Evolutionary conservation across 2,113 vertebrate genomes (phyloP).

Genomic region (Ptyas mucosa): DNA sequence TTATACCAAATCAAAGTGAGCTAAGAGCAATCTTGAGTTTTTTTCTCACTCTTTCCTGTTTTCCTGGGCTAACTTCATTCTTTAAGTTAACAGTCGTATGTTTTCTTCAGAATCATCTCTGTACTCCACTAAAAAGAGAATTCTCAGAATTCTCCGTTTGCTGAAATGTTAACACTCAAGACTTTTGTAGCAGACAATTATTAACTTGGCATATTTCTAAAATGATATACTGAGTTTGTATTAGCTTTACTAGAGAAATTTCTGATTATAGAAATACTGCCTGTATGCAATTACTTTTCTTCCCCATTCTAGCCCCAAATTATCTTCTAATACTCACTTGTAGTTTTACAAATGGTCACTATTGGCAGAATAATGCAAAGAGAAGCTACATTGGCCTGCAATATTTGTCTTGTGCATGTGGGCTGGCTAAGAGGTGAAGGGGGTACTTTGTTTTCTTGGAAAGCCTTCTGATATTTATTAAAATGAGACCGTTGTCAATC

Average conservation of each 20-base stretch:
- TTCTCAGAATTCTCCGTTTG: background rate
- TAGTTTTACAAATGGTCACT: conserved; percentile 20
- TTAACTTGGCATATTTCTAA: background rate
- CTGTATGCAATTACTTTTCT: rapidly evolving
- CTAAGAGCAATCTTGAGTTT: background rate
- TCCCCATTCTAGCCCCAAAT: background rate
- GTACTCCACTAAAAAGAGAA: background rate
- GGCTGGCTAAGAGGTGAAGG: conserved; percentile 27
- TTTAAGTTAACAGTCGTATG: background rate
- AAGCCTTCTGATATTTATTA: conserved; percentile 70
- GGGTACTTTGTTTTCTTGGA: conserved; percentile 59
- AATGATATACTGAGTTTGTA: background rate
- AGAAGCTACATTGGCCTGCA: conserved; percentile 2
- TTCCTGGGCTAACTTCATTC: background rate
- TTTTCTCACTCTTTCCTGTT: background rate
- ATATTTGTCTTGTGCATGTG: conserved; percentile 36
- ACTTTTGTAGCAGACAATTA: background rate
- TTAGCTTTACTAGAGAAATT: background rate
- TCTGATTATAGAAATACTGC: rapidly evolving
- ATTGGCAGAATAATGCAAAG: background rate
- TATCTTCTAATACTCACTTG: background rate
- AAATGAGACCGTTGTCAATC: conserved; percentile 66
- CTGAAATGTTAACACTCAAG: background rate
- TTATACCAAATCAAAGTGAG: background rate
- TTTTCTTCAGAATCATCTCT: background rate